Evolutionary conservation across 64 coral and sea anemone species (phyloP), one percentile per base, ranked within the genome.

Genomic region (Porites australiensis): DNA sequence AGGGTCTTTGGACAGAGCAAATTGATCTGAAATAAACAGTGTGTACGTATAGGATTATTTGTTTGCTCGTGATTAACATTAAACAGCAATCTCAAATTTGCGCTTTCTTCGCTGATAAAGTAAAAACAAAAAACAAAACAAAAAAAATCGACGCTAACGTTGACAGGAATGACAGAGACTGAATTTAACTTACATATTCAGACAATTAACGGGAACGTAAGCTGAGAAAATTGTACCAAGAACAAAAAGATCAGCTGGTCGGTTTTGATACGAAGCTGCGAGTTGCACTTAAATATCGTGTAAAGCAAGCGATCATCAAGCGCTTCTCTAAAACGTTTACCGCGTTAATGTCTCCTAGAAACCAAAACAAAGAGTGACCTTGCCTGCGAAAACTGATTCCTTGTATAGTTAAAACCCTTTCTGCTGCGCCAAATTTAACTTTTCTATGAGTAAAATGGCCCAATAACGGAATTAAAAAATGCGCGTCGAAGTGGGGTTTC

Each of bases 391-490:
- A 19, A 6, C 48, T 76, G 13, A 21, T 8, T 70, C 4, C 44
- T 16, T 8, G 45, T 15, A 12, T 8, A 50, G 73, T 50, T 50
- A 76, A 4, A 14, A 4, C 46, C 15, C 16, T 19, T 51, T 76
- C 46, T 53, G 50, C 45, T 50, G 1, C 4, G 50, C 6, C 12
- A 4, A 76, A 50, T 50, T 11, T 51, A 50, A 16, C 13, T 76
- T 51, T 76, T 50, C 73, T 18, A 45, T 52, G 12, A 13, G 64
- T 84, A 84, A 84, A 84, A 84, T 84, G 81, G 81, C 46, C 44
- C 47, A 51, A 50, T 13, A n/a, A 48, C 62, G 48, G 16, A 51
- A 49, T 49, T 4, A 15, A 53, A 60, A 44, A 21, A 37, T 5
- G 8, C 11, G 81, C 44, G 79, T 66, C 79, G 65, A 83, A 45